Conservation (phyloP, 2,113 vertebrate genomes). For the Eretmochelys imbricata region DNA sequence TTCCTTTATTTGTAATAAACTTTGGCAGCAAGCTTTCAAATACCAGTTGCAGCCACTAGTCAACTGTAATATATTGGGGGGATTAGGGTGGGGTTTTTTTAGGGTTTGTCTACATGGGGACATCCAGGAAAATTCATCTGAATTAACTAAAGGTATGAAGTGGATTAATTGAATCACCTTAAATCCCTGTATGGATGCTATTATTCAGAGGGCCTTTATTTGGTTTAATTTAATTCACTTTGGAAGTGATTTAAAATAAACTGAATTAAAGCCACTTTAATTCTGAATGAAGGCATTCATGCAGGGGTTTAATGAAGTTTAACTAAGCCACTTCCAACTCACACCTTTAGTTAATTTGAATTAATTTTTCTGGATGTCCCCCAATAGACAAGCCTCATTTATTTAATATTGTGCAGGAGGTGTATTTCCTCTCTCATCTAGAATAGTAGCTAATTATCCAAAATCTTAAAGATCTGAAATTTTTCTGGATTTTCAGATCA, state of each 20-base stretch:
- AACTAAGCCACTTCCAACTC: neutral
- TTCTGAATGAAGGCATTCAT: neutral
- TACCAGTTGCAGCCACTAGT: neutral
- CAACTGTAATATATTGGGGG: neutral
- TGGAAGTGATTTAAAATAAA: neutral
- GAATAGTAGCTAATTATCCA: neutral
- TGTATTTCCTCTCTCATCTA: neutral
- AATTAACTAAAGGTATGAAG: neutral
- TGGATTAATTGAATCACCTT: neutral
- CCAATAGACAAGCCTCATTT: neutral
- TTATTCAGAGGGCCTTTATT: neutral
- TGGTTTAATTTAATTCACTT: neutral
- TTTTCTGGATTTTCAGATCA: neutral
- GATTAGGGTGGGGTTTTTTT: neutral
- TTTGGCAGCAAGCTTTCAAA: accelerated
- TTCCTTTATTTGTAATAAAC: accelerated
- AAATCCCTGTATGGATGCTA: neutral
- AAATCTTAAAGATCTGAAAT: neutral
- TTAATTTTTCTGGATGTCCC: neutral
- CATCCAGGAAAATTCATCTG: neutral
- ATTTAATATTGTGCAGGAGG: neutral
- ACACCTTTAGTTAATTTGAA: neutral
- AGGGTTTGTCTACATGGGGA: neutral
- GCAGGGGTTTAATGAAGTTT: neutral
- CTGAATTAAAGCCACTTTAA: neutral